Percentiles rank a stretch among this genome's conserved stretches.
phyloP scores from a whole-genome alignment of 2,888 invertebrate genomes.

The Drosophila rellima region DNA sequence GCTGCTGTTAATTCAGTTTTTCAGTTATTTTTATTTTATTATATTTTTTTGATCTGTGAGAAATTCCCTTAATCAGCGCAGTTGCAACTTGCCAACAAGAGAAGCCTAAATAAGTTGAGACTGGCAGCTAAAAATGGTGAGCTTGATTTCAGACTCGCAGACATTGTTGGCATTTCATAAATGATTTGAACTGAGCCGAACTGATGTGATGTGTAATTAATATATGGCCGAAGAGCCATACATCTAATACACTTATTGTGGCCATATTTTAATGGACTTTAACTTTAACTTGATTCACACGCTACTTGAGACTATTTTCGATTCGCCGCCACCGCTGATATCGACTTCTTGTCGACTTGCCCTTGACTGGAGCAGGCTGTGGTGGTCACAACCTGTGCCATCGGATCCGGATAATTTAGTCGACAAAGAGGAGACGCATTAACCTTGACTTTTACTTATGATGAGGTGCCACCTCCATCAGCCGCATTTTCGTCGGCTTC shows the following conservation, averaged over 20 bases:
- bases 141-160: constrained; percentile 24
- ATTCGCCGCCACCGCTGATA: constrained; percentile 21
- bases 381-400: constrained; percentile 27
- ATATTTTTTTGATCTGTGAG: constrained; percentile 67
- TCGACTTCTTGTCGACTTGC: constrained; percentile 26
- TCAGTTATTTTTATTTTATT: constrained; percentile 48
- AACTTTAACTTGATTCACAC: constrained; percentile 52
- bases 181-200: constrained; percentile 21
- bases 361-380: constrained; percentile 41
- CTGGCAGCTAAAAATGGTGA: constrained; percentile 50
- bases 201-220: constrained; percentile 43
- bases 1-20: constrained; percentile 42
- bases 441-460: constrained; percentile 73
- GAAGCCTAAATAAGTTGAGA: constrained; percentile 47
- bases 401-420: constrained; percentile 46
- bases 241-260: constrained; percentile 22
- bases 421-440: constrained; percentile 29
- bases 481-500: constrained; percentile 7
- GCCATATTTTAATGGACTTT: constrained; percentile 37
- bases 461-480: constrained; percentile 34
- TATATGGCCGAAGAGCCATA: constrained; percentile 16
- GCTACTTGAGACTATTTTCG: constrained; percentile 38
- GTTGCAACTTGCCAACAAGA: constrained; percentile 53
- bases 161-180: constrained; percentile 44
- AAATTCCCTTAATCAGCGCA: constrained; percentile 81